phyloP scores from a whole-genome alignment of 2,113 vertebrate genomes.

The Stercorarius parasiticus region DNA sequence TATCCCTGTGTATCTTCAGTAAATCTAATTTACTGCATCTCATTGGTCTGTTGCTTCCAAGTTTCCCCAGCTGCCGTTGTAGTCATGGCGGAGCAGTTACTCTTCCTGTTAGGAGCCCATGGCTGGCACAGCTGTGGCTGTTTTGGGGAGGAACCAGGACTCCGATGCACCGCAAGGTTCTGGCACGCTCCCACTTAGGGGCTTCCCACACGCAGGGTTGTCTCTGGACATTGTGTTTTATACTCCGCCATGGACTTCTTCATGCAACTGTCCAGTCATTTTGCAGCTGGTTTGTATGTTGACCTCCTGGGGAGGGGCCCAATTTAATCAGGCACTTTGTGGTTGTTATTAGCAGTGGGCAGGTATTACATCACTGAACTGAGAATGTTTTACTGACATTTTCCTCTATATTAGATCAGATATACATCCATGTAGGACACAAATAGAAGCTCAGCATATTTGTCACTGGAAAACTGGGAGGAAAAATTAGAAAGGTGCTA shows the following conservation, averaged over 20 bases:
- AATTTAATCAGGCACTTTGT: not conserved
- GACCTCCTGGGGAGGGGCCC: not conserved
- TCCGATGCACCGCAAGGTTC: fast-evolving
- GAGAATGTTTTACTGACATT: not conserved
- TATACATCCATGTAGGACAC: not conserved
- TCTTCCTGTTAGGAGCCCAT: not conserved
- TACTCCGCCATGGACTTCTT: not conserved
- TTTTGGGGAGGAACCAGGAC: not conserved
- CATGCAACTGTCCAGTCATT: not conserved
- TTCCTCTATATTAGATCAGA: not conserved
- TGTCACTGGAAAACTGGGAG: not conserved
- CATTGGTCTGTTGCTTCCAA: not conserved
- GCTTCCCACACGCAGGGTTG: not conserved
- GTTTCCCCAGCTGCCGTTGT: not conserved
- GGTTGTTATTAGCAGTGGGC: not conserved
- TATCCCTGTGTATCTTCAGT: not conserved
- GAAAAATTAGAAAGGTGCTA: not conserved
- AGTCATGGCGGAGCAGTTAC: not conserved
- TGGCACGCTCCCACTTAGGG: not conserved
- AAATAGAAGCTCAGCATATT: not conserved
- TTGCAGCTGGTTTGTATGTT: not conserved
- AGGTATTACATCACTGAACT: not conserved
- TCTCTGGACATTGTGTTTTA: not conserved
- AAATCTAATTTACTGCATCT: not conserved
- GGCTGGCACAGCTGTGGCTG: not conserved